These are phyloP conservation scores for Styela plicata DNA, from an alignment of 23 tunicate genomes.

Conservation along the genomic window DNA sequence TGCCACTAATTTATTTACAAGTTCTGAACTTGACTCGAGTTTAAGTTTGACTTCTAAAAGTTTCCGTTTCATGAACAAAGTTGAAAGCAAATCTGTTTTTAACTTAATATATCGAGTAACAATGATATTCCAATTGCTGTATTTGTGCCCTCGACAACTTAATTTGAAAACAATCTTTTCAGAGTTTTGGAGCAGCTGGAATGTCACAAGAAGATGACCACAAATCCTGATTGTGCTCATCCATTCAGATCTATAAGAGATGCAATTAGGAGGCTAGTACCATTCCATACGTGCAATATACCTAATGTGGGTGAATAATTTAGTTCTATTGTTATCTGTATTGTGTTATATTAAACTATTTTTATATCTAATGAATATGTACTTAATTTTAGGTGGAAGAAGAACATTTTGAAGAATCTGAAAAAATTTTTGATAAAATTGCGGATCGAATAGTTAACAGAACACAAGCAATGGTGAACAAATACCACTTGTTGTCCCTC, in stretches of 20 bases:
- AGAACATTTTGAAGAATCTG: conserved; percentile 49
- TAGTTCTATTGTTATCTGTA: neutral
- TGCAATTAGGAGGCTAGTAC: conserved; percentile 56
- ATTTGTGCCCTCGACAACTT: no score
- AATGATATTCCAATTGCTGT: no score
- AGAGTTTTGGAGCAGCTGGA: conserved; percentile 69
- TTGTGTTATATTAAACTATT: no score
- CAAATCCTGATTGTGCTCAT: conserved; percentile 35
- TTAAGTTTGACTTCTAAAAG: no score
- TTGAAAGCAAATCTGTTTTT: no score
- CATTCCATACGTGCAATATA: conserved; percentile 66
- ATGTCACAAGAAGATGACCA: conserved; percentile 45
- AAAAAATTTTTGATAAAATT: conserved; percentile 53
- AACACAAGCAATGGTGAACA: conserved; percentile 34
- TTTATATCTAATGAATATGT: neutral
- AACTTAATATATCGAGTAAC: no score
- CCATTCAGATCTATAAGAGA: conserved; percentile 47
- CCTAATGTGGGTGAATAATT: conserved; percentile 47
- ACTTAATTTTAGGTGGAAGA: neutral
- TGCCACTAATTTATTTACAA: no score
- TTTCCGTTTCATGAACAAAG: no score
- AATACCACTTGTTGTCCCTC: conserved; percentile 60
- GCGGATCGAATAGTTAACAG: conserved; percentile 30
- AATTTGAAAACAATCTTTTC: no score
- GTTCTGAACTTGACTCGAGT: no score